Evolutionary conservation across 1,140 invertebrate genomes (phyloP), one percentile per base, ranked within the genome.

Genomic region (Drosophila truncata): DNA sequence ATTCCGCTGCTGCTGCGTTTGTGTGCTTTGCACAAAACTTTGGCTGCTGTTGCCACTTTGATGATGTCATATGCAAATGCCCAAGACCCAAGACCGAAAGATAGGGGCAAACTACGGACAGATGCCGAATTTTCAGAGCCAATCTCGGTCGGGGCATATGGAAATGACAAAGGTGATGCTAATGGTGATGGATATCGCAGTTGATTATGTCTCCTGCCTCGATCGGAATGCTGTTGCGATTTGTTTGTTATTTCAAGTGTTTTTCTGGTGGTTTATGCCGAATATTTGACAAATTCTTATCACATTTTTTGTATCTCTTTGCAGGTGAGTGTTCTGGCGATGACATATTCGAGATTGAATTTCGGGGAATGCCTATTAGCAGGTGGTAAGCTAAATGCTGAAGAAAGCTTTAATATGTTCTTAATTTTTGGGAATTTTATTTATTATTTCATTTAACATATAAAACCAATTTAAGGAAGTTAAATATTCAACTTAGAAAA

Each of bases 31-130:
- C 80, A 70, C 80, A 87, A 82, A 82, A 70, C 70, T 77, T 82
- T 39, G 33, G 59, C 60, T 80, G 55, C 39, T 75, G 60, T 76
- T 77, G 73, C 47, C 81, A 57, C 58, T 66, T 47, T 55, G 84
- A 84, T 87, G 84, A 87, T 87, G 84, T 87, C 84, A 87, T 87
- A 80, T 90, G 80, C 85, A 88, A 84, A 88, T 83, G 50, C 7
- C 50, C 50, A 33, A 52, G 29, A 52, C 50, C 50, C 18, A 52
- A 20, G 49, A n/a, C n/a, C 27, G 27, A 65, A 20, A 69, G 27
- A 37, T 42, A 70, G 35, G 46, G 23, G 55, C 37, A 49, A 50
- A 18, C 27, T 31, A 20, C 50, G 47, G 44, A 71, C 75, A 78
- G 57, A 63, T 71, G 75, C 75, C 58, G 59, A 72, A 71, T 63